These are phyloP conservation scores for Philereme transversata DNA, from an alignment of 2,888 invertebrate genomes.

Conservation along the genomic window DNA sequence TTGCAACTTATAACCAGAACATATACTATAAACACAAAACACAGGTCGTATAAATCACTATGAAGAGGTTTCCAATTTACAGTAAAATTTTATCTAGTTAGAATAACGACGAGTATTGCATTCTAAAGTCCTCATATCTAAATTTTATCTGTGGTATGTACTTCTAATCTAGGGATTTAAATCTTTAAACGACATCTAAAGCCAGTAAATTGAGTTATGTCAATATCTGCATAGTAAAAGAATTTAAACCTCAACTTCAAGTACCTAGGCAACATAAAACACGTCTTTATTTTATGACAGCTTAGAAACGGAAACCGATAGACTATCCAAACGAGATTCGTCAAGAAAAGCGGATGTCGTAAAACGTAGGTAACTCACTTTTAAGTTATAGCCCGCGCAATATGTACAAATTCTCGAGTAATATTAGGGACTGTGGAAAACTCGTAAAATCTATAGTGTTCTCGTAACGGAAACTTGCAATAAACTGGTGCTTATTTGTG, in stretches of 20 bases:
- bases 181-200: conserved; percentile 5
- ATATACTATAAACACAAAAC: no score
- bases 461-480: conserved; percentile 53
- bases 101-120: no score
- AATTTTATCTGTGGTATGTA: no score
- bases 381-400: conserved; percentile 58
- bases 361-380: conserved; percentile 58
- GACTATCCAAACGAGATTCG: conserved; percentile 41
- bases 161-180: no score
- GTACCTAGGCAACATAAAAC: conserved; percentile 44
- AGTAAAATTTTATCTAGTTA: conserved; percentile 1
- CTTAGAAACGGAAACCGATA: conserved; percentile 40
- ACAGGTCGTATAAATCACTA: no score
- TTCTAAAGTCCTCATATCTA: no score
- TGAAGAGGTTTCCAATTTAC: background rate
- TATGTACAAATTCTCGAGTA: conserved; percentile 65
- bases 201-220: conserved; percentile 18
- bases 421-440: conserved; percentile 60
- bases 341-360: conserved; percentile 56
- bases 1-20: no score
- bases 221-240: conserved; percentile 36
- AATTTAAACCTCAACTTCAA: conserved; percentile 39
- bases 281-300: conserved; percentile 47
- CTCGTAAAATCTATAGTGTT: conserved; percentile 61
- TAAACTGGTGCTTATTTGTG: conserved; percentile 52